Conservation (phyloP, 2,797 vertebrate species). For the Lycodopsis pacificus region DNA sequence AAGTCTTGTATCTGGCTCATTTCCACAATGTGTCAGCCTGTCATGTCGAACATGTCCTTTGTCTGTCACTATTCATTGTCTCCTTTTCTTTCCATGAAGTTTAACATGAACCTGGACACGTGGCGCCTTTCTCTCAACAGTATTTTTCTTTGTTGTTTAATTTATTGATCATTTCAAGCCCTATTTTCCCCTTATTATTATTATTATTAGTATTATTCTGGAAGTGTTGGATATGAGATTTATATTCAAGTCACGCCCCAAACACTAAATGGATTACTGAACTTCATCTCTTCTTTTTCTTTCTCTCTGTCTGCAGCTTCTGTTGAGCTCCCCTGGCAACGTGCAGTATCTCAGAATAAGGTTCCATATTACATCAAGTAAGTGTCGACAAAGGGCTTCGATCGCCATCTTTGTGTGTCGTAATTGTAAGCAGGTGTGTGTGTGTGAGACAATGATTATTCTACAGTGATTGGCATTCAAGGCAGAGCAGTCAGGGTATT, state of each 20-base stretch:
- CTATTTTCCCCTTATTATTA: conserved; percentile 21
- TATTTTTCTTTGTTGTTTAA: neutral
- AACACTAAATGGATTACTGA: conserved; percentile 50
- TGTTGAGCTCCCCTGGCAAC: conserved; percentile 97
- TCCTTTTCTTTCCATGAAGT: neutral
- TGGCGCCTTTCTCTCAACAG: neutral
- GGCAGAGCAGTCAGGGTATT: neutral
- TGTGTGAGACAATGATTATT: neutral
- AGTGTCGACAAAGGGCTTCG: conserved; percentile 77
- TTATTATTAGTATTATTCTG: conserved; percentile 16
- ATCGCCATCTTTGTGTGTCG: conserved; percentile 24
- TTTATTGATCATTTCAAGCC: conserved; percentile 6
- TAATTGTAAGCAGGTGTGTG: conserved; percentile 20
- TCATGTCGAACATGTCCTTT: conserved; percentile 24
- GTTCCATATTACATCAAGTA: conserved; percentile 99
- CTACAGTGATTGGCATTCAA: neutral
- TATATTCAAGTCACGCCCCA: conserved; percentile 48
- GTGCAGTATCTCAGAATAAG: conserved; percentile 98
- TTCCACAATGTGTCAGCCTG: conserved; percentile 33
- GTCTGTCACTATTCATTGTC: conserved; percentile 12
- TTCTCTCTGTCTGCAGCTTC: conserved; percentile 86
- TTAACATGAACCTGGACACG: neutral
- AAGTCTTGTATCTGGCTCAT: conserved; percentile 27
- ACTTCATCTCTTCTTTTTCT: conserved; percentile 19
- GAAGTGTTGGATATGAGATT: conserved; percentile 43